Evolutionary conservation across 2,113 vertebrate species (phyloP).

Genomic region (Oreotrochilus melanogaster): DNA sequence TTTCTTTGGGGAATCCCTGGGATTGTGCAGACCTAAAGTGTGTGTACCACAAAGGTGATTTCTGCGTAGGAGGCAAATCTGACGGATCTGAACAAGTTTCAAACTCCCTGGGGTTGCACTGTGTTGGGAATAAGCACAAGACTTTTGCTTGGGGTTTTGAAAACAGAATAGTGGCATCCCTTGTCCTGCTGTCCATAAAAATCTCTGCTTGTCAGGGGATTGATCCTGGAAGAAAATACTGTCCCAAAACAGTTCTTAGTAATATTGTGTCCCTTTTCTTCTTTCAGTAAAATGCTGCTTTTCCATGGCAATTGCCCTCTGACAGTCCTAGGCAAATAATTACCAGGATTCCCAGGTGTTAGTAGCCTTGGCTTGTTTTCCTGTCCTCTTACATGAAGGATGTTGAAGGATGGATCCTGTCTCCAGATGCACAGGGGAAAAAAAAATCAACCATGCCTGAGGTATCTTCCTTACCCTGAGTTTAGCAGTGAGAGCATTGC

Average conservation of each 20-base stretch:
- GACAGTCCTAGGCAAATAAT: neutral
- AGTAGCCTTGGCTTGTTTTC: neutral
- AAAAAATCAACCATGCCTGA: neutral
- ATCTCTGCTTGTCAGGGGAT: neutral
- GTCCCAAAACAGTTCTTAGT: neutral
- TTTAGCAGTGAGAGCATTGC: neutral
- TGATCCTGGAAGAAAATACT: neutral
- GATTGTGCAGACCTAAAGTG: neutral
- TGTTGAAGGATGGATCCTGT: neutral
- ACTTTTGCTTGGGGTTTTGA: neutral
- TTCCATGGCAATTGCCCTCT: neutral
- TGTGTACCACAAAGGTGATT: fast-evolving
- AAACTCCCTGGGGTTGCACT: neutral
- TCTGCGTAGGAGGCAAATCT: neutral
- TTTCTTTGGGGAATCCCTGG: neutral
- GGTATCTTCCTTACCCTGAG: neutral
- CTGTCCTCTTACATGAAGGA: neutral
- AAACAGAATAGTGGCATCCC: neutral
- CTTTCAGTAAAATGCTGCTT: neutral
- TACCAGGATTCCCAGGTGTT: fast-evolving
- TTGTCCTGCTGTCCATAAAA: neutral
- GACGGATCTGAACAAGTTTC: neutral
- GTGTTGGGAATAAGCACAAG: neutral
- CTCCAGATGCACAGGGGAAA: neutral
- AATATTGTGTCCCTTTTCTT: neutral